These are phyloP conservation scores for Rhynchopsitta pachyrhyncha DNA, from an alignment of 2,113 vertebrate genomes.

Conservation along the genomic window DNA sequence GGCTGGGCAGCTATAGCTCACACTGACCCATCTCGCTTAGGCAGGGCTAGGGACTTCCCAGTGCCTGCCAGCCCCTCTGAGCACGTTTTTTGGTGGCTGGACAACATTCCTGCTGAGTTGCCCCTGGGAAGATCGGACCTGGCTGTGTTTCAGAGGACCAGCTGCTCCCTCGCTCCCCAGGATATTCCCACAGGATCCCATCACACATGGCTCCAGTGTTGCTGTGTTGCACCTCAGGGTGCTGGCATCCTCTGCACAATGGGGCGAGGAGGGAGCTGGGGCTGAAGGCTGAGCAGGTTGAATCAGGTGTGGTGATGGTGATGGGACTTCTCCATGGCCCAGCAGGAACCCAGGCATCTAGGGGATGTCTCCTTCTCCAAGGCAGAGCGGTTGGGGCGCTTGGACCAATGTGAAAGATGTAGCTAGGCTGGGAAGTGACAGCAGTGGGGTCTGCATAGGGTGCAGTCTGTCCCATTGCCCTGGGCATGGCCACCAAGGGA, in stretches of 20 bases:
- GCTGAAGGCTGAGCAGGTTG: not conserved
- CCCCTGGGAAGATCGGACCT: too few species aligned
- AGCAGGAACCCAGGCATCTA: not conserved
- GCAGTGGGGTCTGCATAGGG: not conserved
- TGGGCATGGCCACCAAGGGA: not conserved
- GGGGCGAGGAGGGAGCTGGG: fast-evolving
- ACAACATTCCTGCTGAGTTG: not conserved
- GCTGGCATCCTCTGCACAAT: not conserved
- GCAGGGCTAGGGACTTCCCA: not conserved
- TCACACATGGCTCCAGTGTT: not conserved
- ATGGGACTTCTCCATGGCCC: not conserved
- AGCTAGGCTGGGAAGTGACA: not conserved
- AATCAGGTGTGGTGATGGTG: fast-evolving
- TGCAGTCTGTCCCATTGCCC: fast-evolving
- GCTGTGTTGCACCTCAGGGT: not conserved
- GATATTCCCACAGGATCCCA: not conserved
- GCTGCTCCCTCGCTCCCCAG: not conserved
- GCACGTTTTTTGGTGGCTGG: not conserved
- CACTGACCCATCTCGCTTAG: fast-evolving
- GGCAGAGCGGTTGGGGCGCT: not conserved
- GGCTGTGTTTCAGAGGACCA: not conserved
- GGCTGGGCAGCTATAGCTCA: conserved; percentile 2
- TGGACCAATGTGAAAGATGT: not conserved
- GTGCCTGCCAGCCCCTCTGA: not conserved
- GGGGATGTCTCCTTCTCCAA: not conserved